Evolutionary conservation across 2,888 invertebrate species (phyloP).

Genomic region (Trichogramma evanescens): DNA sequence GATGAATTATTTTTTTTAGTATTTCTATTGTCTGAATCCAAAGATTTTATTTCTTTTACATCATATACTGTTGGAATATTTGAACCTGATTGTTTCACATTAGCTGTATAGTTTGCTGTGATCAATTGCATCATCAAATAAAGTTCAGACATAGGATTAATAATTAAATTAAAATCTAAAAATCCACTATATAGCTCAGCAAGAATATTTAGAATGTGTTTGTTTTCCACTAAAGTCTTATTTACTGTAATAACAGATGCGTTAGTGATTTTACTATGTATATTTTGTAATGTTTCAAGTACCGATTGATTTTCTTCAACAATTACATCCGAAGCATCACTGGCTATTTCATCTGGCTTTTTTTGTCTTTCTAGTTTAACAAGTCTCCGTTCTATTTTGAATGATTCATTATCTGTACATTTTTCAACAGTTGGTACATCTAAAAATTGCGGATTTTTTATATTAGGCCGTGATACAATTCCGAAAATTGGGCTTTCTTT

Average conservation of each 20-base stretch:
- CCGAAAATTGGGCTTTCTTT: constrained; percentile 30
- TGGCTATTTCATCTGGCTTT: constrained; percentile 26
- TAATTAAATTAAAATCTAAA: constrained; percentile 56
- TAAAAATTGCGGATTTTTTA: constrained; percentile 33
- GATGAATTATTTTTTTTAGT: neutral
- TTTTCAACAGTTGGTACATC: constrained; percentile 31
- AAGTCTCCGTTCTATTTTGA: constrained; percentile 33
- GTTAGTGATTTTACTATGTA: constrained; percentile 19
- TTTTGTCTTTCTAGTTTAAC: constrained; percentile 34
- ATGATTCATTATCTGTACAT: constrained; percentile 27
- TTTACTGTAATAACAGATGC: constrained; percentile 46
- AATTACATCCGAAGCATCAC: neutral
- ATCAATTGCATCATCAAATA: constrained; percentile 64
- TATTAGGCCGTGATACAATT: constrained; percentile 29
- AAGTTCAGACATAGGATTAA: constrained; percentile 62
- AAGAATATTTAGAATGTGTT: constrained; percentile 52
- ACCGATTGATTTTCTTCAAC: constrained; percentile 12
- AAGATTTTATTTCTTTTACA: neutral
- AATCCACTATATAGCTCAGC: constrained; percentile 55
- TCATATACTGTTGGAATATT: neutral
- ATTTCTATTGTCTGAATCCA: neutral
- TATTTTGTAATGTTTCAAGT: constrained; percentile 10
- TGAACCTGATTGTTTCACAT: neutral
- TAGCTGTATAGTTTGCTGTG: constrained; percentile 46
- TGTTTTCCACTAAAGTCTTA: constrained; percentile 48